Conservation (phyloP, 2,888 invertebrate genomes). For the Thereva unica region DNA sequence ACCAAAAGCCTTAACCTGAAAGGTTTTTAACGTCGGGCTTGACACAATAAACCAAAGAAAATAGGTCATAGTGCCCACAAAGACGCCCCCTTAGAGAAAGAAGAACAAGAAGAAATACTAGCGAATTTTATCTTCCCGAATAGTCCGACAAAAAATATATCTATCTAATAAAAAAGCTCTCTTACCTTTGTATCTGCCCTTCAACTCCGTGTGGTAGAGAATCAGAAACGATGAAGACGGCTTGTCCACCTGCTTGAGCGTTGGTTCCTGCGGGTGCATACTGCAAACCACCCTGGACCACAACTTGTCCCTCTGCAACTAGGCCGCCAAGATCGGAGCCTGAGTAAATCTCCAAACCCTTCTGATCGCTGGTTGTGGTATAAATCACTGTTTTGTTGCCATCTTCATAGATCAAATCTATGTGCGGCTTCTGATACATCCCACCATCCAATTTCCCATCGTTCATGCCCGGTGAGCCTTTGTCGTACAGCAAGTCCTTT, state of each 20-base stretch:
- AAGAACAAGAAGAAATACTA: too few species aligned
- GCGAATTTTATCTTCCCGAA: too few species aligned
- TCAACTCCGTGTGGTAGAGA: conserved; percentile 53
- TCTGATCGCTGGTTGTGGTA: conserved; percentile 75
- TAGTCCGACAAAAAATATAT: background rate
- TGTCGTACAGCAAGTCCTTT: conserved; percentile 56
- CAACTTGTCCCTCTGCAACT: conserved; percentile 57
- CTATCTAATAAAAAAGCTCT: conserved; percentile 29
- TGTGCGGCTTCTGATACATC: conserved; percentile 58
- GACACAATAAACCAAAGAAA: too few species aligned
- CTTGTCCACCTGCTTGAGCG: conserved; percentile 50
- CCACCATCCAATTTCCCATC: conserved; percentile 39
- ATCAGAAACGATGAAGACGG: conserved; percentile 57
- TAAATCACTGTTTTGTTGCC: conserved; percentile 84
- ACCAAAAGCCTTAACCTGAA: too few species aligned
- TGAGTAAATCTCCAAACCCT: conserved; percentile 72
- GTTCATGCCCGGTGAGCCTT: conserved; percentile 15
- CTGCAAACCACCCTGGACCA: conserved; percentile 55
- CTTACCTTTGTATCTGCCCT: conserved; percentile 57
- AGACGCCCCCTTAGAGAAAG: too few species aligned
- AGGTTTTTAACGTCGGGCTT: too few species aligned
- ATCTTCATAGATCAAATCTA: conserved; percentile 82
- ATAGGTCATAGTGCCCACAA: too few species aligned
- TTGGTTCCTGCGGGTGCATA: conserved; percentile 53
- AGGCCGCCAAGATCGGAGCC: conserved; percentile 56